These are phyloP conservation scores for Luidia sarsii DNA, from an alignment of 53 echinoderm and acorn worm genomes.

Conservation along the genomic window DNA sequence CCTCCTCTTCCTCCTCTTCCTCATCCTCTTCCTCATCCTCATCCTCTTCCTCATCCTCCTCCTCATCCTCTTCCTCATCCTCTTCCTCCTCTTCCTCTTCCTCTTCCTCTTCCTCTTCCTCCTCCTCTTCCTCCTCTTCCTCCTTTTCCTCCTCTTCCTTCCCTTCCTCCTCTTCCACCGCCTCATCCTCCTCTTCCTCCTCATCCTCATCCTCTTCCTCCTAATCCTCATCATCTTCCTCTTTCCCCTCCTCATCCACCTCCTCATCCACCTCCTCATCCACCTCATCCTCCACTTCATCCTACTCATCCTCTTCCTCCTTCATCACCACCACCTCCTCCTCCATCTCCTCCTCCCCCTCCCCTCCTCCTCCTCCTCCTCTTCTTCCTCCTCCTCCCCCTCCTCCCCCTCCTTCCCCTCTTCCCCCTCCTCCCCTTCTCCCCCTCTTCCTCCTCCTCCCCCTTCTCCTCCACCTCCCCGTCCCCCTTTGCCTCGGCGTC, in stretches of 20 bases:
- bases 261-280: too few species aligned
- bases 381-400: not conserved
- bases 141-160: slow-evolving; percentile 9
- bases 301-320: slow-evolving; percentile 11
- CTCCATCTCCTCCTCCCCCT: slow-evolving; percentile 32
- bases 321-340: slow-evolving; percentile 26
- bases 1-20: slow-evolving; percentile 34
- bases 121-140: not conserved
- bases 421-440: not conserved
- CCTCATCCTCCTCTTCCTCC: too few species aligned
- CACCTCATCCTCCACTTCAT: not conserved
- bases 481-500: not conserved
- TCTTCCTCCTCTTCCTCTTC: not conserved
- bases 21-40: too few species aligned
- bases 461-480: not conserved
- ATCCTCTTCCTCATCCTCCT: too few species aligned
- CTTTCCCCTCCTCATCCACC: too few species aligned
- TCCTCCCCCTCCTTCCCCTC: not conserved
- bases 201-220: too few species aligned
- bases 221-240: too few species aligned
- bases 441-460: not conserved
- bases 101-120: slow-evolving; percentile 31
- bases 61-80: too few species aligned
- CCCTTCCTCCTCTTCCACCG: not conserved
- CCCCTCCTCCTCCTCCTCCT: slow-evolving; percentile 36